A percentile compares a stretch with the other conserved stretches of the same genome.
Conservation (phyloP, 1,140 invertebrate genomes). For the Brachionus rotundiformis region DNA sequence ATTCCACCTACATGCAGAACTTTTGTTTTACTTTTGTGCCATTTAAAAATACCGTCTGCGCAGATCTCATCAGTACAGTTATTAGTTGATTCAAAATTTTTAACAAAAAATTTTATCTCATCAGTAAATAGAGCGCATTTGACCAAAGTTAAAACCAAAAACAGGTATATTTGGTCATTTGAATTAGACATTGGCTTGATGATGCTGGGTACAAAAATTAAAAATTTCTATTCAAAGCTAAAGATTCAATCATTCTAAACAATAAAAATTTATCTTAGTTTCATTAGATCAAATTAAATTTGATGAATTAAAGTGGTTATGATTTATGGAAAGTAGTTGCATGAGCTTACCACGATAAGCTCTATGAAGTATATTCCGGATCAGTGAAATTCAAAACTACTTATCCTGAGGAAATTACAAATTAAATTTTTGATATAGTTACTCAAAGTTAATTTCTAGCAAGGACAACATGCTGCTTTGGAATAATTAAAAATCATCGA, state of each 20-base stretch:
- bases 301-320: not conserved
- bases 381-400: constrained; percentile 1
- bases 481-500: not conserved
- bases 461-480: not conserved
- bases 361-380: constrained; percentile 1
- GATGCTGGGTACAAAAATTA: no score
- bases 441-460: not conserved
- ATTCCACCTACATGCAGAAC: constrained; percentile 89
- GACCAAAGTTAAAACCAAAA: not conserved
- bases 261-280: not conserved
- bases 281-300: not conserved
- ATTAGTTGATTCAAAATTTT: not conserved
- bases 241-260: not conserved
- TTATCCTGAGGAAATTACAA: constrained; percentile 1
- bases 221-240: not conserved
- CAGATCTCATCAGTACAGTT: constrained; percentile 31
- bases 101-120: not conserved
- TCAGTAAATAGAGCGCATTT: not conserved
- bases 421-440: not conserved
- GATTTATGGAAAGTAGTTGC: not conserved
- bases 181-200: not conserved
- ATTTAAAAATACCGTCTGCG: constrained; percentile 39
- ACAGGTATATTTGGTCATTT: not conserved
- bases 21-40: constrained; percentile 56
- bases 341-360: not conserved